Evolutionary conservation across 2,888 invertebrate species (phyloP).

Genomic region (Eubasilissa splendida): DNA sequence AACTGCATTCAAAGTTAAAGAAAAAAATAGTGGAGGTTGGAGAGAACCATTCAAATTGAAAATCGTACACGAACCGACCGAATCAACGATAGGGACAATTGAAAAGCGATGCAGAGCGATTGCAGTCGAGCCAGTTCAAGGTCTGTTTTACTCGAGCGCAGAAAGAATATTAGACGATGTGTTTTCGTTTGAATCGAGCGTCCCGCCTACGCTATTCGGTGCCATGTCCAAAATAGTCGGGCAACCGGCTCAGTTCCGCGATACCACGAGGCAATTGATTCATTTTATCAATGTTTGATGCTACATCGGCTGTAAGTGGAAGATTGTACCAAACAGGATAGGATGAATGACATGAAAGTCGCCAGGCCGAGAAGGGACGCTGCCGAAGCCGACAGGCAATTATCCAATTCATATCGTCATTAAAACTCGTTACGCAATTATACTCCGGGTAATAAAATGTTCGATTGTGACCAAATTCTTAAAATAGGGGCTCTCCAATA

Average conservation of each 20-base stretch:
- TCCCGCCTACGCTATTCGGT: too few species aligned
- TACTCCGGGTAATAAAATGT: background rate
- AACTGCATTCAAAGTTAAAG: too few species aligned
- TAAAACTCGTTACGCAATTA: conserved; percentile 29
- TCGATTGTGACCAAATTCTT: background rate
- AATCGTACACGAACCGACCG: too few species aligned
- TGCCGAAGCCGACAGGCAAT: conserved; percentile 3
- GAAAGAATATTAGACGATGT: too few species aligned
- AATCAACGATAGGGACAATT: background rate
- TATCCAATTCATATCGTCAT: conserved; percentile 22
- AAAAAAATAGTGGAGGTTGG: too few species aligned
- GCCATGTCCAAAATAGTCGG: too few species aligned
- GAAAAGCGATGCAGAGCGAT: background rate
- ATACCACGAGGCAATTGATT: conserved; percentile 11
- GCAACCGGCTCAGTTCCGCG: background rate
- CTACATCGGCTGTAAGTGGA: conserved; percentile 16
- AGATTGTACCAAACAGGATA: conserved; percentile 32
- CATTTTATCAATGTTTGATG: conserved; percentile 20
- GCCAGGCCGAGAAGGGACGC: conserved; percentile 1
- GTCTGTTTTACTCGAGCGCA: too few species aligned
- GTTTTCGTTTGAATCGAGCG: too few species aligned
- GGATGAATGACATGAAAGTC: conserved; percentile 15
- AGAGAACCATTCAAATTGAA: too few species aligned
- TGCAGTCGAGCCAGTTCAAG: too few species aligned
- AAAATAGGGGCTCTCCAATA: too few species aligned